Evolutionary conservation across 1,140 invertebrate genomes (phyloP).

Genomic region (Tetranychus cinnabarinus): DNA sequence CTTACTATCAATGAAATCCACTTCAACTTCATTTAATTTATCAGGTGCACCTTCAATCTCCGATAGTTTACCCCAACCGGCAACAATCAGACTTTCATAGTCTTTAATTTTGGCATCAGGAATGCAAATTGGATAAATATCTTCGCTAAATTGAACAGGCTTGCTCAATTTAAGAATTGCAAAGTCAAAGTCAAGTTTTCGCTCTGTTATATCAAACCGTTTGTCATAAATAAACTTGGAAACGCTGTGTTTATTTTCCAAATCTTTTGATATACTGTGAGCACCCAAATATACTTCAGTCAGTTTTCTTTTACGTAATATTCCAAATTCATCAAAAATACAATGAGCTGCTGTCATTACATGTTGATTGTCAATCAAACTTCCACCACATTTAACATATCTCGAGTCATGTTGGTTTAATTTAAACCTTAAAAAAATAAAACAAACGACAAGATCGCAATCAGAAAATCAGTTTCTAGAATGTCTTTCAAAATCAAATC

Average conservation of each 20-base stretch:
- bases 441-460: background rate
- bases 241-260: conserved; percentile 24
- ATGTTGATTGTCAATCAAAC: conserved; percentile 28
- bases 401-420: background rate
- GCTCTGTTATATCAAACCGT: background rate
- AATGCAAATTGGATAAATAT: background rate
- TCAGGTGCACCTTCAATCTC: background rate
- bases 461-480: background rate
- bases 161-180: background rate
- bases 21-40: background rate
- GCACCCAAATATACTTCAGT: conserved; percentile 29
- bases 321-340: conserved; percentile 10
- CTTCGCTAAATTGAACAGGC: background rate
- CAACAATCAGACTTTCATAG: background rate
- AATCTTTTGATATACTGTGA: conserved; percentile 49
- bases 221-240: background rate
- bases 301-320: background rate
- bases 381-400: conserved; percentile 27
- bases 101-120: background rate
- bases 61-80: background rate
- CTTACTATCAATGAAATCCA: background rate
- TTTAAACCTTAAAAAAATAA: background rate
- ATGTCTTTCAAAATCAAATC: background rate
- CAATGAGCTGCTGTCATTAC: conserved; percentile 16
- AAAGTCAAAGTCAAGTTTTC: conserved; percentile 1